Evolutionary conservation across 2,888 invertebrate genomes (phyloP).

Genomic region (Piscicola geometra): DNA sequence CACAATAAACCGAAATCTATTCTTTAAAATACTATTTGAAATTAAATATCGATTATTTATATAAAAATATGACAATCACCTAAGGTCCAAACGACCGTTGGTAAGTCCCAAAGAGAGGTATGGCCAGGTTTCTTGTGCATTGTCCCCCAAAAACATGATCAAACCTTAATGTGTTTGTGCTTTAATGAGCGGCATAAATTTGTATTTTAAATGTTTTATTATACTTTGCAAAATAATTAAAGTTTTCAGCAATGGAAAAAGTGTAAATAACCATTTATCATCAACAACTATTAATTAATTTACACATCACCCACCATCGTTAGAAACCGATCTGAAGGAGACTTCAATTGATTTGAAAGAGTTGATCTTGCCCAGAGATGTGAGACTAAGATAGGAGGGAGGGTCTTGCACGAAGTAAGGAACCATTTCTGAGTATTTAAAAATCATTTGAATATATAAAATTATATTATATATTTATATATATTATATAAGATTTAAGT

Average conservation of each 20-base stretch:
- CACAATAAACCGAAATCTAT: too few relatives aligned
- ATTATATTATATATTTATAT: too few relatives aligned
- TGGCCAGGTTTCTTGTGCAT: not conserved
- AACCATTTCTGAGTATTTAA: not conserved
- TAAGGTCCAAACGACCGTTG: not conserved
- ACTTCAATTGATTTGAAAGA: not conserved
- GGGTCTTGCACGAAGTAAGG: conserved; percentile 24
- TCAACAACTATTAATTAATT: not conserved
- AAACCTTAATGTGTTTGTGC: not conserved
- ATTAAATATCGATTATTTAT: too few relatives aligned
- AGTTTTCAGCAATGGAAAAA: not conserved
- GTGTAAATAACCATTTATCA: not conserved
- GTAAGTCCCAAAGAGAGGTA: not conserved
- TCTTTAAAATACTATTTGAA: too few relatives aligned
- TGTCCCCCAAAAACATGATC: not conserved
- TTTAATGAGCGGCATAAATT: too few relatives aligned
- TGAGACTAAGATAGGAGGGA: conserved; percentile 3
- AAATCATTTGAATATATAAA: too few relatives aligned
- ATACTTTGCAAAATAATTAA: too few relatives aligned
- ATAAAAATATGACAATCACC: too few relatives aligned
- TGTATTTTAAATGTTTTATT: too few relatives aligned
- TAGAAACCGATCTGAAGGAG: conserved; percentile 1
- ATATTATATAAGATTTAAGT: too few relatives aligned
- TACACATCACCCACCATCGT: conserved; percentile 2
- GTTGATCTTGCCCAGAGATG: not conserved